phyloP scores from a whole-genome alignment of 2,888 invertebrate genomes.

The Torymus auratus region DNA sequence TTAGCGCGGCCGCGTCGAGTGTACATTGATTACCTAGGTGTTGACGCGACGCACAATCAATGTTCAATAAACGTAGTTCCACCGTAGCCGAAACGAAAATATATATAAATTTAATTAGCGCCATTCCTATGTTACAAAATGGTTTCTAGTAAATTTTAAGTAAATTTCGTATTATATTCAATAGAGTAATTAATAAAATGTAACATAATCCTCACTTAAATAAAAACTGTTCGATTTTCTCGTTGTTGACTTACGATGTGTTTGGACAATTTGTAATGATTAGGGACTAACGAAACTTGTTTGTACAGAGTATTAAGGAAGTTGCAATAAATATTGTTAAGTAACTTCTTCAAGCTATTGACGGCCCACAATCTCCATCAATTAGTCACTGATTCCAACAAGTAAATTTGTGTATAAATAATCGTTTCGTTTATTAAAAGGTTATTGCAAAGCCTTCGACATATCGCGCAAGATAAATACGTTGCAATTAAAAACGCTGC shows the following conservation, averaged over 20 bases:
- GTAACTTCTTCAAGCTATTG: neutral
- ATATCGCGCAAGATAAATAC: too few relatives aligned
- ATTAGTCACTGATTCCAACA: too few relatives aligned
- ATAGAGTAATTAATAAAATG: neutral
- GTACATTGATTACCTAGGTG: too few relatives aligned
- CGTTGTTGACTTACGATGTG: conserved; percentile 9
- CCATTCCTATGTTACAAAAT: neutral
- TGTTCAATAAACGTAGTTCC: neutral
- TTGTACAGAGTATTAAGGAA: neutral
- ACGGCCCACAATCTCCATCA: too few relatives aligned
- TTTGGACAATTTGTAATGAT: neutral
- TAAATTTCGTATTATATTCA: neutral
- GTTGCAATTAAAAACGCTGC: too few relatives aligned
- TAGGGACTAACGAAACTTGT: neutral
- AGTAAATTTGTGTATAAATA: too few relatives aligned
- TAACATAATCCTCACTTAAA: too few relatives aligned
- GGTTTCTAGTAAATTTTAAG: neutral
- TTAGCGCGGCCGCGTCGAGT: neutral
- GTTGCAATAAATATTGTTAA: neutral
- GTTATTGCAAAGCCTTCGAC: too few relatives aligned
- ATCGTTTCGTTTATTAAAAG: too few relatives aligned
- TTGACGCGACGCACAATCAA: neutral
- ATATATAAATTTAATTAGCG: conserved; percentile 14
- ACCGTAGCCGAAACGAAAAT: neutral
- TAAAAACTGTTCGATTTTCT: conserved; percentile 3